Evolutionary conservation across 1,140 invertebrate genomes (phyloP).

Genomic region (Drepana arcuata): DNA sequence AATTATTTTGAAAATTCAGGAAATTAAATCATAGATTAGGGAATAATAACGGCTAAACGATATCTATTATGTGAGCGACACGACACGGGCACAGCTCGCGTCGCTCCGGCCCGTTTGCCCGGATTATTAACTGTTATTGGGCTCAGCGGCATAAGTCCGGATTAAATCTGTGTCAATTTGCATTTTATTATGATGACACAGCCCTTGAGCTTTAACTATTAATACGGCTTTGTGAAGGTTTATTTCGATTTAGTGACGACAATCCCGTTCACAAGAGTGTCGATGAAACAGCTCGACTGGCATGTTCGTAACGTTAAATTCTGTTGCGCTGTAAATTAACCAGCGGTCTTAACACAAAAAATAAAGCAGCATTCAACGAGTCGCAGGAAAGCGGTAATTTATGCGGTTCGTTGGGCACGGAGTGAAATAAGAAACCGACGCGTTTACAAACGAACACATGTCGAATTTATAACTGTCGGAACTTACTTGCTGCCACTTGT

Average conservation of each 20-base stretch:
- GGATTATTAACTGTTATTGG: slow-evolving; percentile 60
- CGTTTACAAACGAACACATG: slow-evolving; percentile 21
- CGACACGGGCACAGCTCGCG: too few species aligned
- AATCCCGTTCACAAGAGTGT: slow-evolving; percentile 6
- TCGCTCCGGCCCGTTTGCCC: slow-evolving; percentile 1
- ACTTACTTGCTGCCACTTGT: too few species aligned
- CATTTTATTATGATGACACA: slow-evolving; percentile 60
- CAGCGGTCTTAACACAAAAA: slow-evolving; percentile 20
- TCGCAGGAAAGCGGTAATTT: slow-evolving; percentile 36
- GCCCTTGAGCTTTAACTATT: slow-evolving; percentile 44
- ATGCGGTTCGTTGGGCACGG: slow-evolving; percentile 23
- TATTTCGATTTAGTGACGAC: slow-evolving; percentile 28
- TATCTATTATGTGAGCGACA: too few species aligned
- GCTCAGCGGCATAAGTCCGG: slow-evolving; percentile 46
- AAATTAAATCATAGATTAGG: too few species aligned
- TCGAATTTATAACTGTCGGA: slow-evolving; percentile 5
- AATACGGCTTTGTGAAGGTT: slow-evolving; percentile 39
- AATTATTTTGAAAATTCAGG: too few species aligned
- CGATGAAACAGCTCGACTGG: slow-evolving; percentile 13
- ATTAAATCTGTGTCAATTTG: slow-evolving; percentile 62
- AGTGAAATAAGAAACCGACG: slow-evolving; percentile 29
- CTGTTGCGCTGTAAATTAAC: slow-evolving; percentile 26
- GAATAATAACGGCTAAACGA: too few species aligned
- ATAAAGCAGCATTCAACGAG: slow-evolving; percentile 28
- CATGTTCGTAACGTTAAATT: slow-evolving; percentile 19